Conservation (phyloP, 2,113 vertebrate genomes). For the Ceratotherium simum region DNA sequence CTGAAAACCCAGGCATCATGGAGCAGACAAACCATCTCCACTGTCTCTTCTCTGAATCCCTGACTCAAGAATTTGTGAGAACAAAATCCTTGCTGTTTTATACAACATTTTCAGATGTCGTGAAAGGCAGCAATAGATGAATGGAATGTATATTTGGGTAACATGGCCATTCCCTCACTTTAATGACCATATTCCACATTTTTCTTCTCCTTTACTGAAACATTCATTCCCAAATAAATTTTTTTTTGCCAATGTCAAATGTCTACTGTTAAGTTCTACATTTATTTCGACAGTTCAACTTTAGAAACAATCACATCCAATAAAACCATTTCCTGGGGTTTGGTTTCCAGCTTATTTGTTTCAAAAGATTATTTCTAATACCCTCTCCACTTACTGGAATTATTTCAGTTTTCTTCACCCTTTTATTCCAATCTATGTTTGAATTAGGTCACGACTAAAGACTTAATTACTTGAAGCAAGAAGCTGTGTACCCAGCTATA, state of each 20-base stretch:
- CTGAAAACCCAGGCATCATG: background rate
- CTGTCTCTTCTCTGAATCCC: background rate
- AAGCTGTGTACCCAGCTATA: background rate
- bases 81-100: background rate
- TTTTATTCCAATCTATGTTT: constrained; percentile 15
- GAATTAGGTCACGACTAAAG: constrained; percentile 59
- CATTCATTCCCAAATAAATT: background rate
- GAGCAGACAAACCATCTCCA: background rate
- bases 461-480: constrained; percentile 56
- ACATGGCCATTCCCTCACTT: background rate
- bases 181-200: background rate
- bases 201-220: constrained; percentile 15
- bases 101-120: background rate
- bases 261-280: background rate
- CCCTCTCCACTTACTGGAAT: constrained; percentile 10
- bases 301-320: constrained; percentile 33
- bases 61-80: background rate
- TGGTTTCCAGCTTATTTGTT: constrained; percentile 19
- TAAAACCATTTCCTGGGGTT: background rate
- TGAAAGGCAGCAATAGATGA: background rate
- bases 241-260: constrained; percentile 6
- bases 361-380: constrained; percentile 29
- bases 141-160: background rate
- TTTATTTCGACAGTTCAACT: constrained; percentile 50
- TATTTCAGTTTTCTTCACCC: constrained; percentile 17